Base-by-base conservation (phyloP, 2,797 vertebrate genomes). In the Brachyrhaphis roseni region DNA sequence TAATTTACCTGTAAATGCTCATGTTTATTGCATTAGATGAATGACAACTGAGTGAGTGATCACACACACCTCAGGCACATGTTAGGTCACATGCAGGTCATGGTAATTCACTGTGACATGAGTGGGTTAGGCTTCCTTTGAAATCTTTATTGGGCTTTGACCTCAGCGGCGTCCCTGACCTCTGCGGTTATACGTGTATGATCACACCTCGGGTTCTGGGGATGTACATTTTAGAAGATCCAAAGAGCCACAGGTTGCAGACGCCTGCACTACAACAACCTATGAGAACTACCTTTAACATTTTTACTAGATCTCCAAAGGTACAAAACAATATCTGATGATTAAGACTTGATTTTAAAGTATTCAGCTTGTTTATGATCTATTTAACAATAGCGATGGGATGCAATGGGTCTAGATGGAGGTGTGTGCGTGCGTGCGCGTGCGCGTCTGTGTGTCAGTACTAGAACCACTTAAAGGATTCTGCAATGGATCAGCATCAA, bases 401-500 rank as follows among this genome's bases (percentile, higher is more conserved):
- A 66, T 41, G 36, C 64, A 41, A 11, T 41, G 0, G 8, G 36
- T 26, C 64, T 10, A 26, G 11, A 41, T 41, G 39, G 64, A 23
- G 18, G 46, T 18, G 46, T 47, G 15, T 46, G 45, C 1, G 16
- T 23, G 28, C 26, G 41, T 4, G 47, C 18, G 62, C n/a, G 62
- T 8, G 26, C 23, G 28, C n/a, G 28, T 8, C 39, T n/a, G 41
- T 23, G 45, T 45, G 53, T n/a, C 5, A 31, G 18, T 41, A 26
- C 55, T 51, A 64, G 64, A 84, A 76, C 72, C 75, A 78, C 64
- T 80, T 47, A 80, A 72, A 39, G 62, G 45, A 80, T 84, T 80
- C 76, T 77, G 57, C 46, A 72, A 26, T 59, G 64, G 72, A 71
- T 84, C 64, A 62, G 16, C 45, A 31, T 79, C 7, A 64, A 70